phyloP scores from a whole-genome alignment of 1,140 invertebrate genomes.

The Antheraea mylitta region DNA sequence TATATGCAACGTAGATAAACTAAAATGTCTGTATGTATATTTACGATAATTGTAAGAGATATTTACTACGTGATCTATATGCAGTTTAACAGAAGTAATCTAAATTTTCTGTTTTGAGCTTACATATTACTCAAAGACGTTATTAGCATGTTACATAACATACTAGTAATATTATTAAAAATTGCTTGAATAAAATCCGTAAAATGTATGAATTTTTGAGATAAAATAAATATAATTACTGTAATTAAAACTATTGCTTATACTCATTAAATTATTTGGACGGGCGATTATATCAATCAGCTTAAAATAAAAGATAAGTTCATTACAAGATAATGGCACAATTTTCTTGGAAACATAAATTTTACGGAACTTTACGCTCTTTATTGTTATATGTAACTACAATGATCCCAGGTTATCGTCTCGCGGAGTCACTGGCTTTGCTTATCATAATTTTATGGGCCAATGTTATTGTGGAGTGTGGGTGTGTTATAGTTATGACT shows the following conservation, averaged over 20 bases:
- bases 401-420: constrained; percentile 6
- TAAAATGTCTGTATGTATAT: no score
- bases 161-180: no score
- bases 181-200: no score
- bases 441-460: constrained; percentile 9
- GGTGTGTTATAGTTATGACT: constrained; percentile 9
- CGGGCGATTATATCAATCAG: background rate
- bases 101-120: no score
- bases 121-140: no score
- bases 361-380: background rate
- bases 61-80: no score
- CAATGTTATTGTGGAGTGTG: constrained; percentile 7
- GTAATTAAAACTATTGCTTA: background rate
- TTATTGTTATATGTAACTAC: constrained; percentile 5
- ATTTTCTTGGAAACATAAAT: background rate
- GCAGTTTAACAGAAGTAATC: no score
- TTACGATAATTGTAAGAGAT: no score
- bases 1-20: no score
- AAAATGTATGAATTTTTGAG: no score
- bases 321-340: background rate
- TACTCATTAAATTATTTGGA: background rate
- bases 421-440: constrained; percentile 5
- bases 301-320: background rate
- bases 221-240: background rate
- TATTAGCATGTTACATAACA: no score